A percentile compares a stretch with the other conserved stretches of the same genome.
These are phyloP conservation scores for Nipponia nippon DNA, from an alignment of 2,113 vertebrate species.

Conservation along the genomic window DNA sequence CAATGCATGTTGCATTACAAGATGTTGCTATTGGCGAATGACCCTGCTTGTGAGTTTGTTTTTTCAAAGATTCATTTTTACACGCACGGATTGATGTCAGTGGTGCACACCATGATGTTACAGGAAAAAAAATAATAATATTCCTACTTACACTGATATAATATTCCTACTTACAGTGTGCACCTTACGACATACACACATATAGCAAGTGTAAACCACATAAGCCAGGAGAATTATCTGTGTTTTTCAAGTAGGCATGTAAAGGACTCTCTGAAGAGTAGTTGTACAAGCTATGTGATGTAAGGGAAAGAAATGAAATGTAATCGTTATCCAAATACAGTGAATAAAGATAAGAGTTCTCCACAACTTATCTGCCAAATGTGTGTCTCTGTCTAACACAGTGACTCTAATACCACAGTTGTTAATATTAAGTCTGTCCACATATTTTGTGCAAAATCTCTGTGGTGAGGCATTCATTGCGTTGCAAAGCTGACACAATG, in stretches of 20 bases:
- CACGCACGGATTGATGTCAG: background rate
- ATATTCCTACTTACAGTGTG: background rate
- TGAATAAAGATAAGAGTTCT: conserved; percentile 2
- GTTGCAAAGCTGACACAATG: conserved; percentile 24
- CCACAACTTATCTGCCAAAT: background rate
- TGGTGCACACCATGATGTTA: background rate
- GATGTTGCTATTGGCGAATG: background rate
- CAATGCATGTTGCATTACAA: background rate
- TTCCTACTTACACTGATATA: background rate
- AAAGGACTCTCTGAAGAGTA: background rate
- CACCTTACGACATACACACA: background rate
- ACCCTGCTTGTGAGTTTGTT: background rate
- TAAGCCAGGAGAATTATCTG: background rate
- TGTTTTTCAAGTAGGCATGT: background rate
- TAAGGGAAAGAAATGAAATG: conserved; percentile 2
- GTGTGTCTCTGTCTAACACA: background rate
- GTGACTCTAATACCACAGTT: background rate
- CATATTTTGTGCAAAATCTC: conserved; percentile 26
- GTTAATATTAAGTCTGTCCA: conserved; percentile 22
- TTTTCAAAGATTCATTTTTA: background rate
- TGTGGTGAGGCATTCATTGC: conserved; percentile 8
- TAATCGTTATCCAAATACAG: background rate
- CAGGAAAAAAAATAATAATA: background rate
- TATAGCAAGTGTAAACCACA: background rate
- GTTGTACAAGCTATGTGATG: background rate